These are phyloP conservation scores for Stenopsyche tienmushanensis DNA, from an alignment of 1,140 invertebrate genomes.

Conservation along the genomic window DNA sequence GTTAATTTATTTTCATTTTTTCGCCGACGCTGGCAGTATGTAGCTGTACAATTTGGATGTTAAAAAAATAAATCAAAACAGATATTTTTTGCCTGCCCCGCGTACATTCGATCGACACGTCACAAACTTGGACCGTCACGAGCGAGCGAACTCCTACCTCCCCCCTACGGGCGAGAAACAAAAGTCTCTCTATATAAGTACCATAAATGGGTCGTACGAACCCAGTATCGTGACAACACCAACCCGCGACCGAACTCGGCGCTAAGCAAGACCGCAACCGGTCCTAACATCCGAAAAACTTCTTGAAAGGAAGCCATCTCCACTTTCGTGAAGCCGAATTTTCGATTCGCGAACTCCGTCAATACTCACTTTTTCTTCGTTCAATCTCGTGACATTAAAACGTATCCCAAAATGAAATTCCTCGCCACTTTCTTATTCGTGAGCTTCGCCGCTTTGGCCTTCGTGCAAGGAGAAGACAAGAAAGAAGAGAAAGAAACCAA, in stretches of 20 bases:
- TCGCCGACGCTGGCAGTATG: too few relatives aligned
- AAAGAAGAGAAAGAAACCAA: constrained; percentile 56
- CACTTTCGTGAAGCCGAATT: too few relatives aligned
- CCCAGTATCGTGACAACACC: constrained; percentile 11
- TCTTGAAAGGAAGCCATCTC: too few relatives aligned
- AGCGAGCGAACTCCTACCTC: neutral
- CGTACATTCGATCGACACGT: too few relatives aligned
- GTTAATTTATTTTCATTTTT: too few relatives aligned
- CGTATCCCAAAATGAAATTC: constrained; percentile 25
- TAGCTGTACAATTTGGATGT: too few relatives aligned
- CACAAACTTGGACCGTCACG: neutral
- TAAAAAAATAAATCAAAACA: too few relatives aligned
- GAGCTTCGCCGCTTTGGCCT: constrained; percentile 56
- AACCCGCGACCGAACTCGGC: neutral
- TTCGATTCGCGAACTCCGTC: neutral
- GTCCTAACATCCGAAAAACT: neutral
- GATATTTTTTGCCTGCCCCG: too few relatives aligned
- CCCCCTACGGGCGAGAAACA: neutral
- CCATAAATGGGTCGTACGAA: constrained; percentile 22
- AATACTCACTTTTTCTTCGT: neutral
- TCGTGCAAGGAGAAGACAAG: constrained; percentile 60
- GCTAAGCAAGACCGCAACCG: neutral
- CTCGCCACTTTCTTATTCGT: constrained; percentile 52
- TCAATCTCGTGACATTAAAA: neutral
- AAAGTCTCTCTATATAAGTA: constrained; percentile 15